Percentiles rank a stretch among this genome's conserved stretches.
phyloP scores from a whole-genome alignment of 2,797 vertebrate species.

The Steatocranus sp. region DNA sequence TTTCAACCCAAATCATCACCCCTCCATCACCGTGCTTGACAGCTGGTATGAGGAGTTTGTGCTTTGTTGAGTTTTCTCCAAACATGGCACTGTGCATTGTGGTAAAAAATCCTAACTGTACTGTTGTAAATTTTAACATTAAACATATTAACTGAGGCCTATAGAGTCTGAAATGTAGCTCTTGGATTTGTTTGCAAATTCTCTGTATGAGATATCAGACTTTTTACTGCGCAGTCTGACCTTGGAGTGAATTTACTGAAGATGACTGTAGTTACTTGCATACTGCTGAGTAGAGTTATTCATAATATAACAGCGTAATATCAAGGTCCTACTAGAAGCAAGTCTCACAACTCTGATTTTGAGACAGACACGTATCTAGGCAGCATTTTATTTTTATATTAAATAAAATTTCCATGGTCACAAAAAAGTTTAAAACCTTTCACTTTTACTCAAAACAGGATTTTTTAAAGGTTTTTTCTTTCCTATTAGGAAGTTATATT shows the following conservation, averaged over 20 bases:
- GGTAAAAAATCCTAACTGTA: not conserved
- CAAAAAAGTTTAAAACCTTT: not conserved
- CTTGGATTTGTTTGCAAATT: not conserved
- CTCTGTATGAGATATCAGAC: not conserved
- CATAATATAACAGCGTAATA: not conserved
- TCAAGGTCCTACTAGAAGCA: rapidly evolving
- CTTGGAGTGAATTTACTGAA: not conserved
- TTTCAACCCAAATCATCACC: not conserved
- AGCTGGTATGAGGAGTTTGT: not conserved
- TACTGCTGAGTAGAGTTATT: not conserved
- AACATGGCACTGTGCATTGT: not conserved
- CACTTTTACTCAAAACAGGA: not conserved
- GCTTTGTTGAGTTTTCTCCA: not conserved
- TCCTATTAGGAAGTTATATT: not conserved
- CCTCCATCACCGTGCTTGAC: not conserved
- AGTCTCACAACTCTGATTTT: not conserved
- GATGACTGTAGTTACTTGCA: not conserved
- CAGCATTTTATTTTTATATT: not conserved
- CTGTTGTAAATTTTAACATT: not conserved
- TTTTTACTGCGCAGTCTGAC: not conserved
- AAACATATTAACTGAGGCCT: not conserved
- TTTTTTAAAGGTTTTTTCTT: not conserved
- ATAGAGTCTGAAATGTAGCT: not conserved
- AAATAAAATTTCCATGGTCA: not conserved
- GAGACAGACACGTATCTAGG: not conserved